Base-by-base conservation (phyloP, 1,140 invertebrate genomes). In the Drosophila obscura region DNA sequence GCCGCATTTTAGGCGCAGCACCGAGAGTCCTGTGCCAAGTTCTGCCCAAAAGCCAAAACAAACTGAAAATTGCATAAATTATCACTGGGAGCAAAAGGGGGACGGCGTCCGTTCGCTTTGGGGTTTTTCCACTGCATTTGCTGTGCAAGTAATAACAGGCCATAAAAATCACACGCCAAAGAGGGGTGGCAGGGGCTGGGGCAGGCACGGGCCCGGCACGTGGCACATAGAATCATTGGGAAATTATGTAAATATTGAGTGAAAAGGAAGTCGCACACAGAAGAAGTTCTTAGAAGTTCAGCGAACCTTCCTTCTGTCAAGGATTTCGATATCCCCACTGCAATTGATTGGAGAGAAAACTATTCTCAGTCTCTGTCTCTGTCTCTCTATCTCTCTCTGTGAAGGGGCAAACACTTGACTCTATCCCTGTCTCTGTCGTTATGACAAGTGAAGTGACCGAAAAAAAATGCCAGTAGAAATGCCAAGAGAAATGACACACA, bases 381-480 rank as follows among this genome's bases (percentile, higher is more conserved):
- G 5, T 28, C 26, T 24, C 41, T 46, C 16, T 15, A 15, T 67
- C 44, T 51, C 50, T 41, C 28, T 24, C 7, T 35, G 0, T 35
- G 35, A 39, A 39, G 35, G 4, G 35, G 35, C 35, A 39, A 39
- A 39, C 35, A 39, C 35, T 43, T 58, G 26, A 52, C 43, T 68
- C 16, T 53, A 52, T 62, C 49, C 64, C 51, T 63, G 72, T 69
- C 60, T 73, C 72, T 76, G 69, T 78, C 82, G 77, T 76, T 69
- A 69, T 87, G 83, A 77, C 82, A 85, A 82, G 78, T 84, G 80
- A 75, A 83, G 75, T 82, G 61, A 75, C 72, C 72, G 72, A 75
- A 75, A 75, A 73, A 72, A 64, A 39, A 39, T 39, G 49, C 68
- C 59, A 63, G 43, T 15, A 39, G 41, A 59, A 58, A 61, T 57